Conservation (phyloP, 2,888 invertebrate species). For the Rhamphomyia laevipes region DNA sequence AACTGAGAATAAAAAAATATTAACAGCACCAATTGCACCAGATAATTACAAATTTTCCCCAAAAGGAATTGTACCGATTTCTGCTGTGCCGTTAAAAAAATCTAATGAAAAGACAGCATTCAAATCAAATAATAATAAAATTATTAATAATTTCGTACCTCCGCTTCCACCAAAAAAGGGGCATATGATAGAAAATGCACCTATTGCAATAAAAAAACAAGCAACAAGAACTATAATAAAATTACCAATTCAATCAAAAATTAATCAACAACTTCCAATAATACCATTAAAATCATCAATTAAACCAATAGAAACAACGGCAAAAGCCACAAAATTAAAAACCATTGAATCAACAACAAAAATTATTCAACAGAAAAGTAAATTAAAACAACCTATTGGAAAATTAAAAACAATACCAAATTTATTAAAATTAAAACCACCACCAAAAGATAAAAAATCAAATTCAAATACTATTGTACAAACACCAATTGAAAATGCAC, state of each 20-base stretch:
- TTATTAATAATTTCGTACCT: no score
- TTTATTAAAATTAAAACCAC: background rate
- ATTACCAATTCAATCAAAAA: no score
- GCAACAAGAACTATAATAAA: no score
- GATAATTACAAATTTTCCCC: background rate
- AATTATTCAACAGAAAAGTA: background rate
- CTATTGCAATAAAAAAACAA: no score
- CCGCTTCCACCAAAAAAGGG: no score
- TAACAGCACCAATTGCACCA: background rate
- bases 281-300: no score
- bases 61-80: no score
- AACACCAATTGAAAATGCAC: conserved; percentile 2
- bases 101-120: no score
- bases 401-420: background rate
- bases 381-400: background rate
- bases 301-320: background rate
- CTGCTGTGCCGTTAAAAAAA: no score
- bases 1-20: no score
- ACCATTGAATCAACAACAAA: background rate
- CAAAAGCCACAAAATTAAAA: background rate
- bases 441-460: background rate
- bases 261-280: no score
- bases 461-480: background rate
- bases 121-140: background rate
- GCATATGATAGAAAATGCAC: no score